Evolutionary conservation across 2,113 vertebrate genomes (phyloP).

Genomic region (Alexandromys fortis): DNA sequence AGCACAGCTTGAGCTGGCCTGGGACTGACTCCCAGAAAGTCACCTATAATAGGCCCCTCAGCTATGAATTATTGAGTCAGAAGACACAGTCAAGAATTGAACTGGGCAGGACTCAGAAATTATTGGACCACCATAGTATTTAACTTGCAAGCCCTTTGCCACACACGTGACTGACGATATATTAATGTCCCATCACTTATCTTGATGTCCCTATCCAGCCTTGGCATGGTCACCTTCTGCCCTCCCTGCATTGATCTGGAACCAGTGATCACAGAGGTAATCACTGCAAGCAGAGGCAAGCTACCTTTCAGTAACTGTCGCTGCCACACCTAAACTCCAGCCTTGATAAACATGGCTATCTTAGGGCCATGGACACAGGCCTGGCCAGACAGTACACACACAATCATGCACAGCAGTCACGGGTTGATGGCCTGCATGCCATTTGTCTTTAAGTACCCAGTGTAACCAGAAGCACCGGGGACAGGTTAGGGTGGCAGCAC

Average conservation of each 20-base stretch:
- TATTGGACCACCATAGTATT: not conserved
- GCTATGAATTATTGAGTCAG: not conserved
- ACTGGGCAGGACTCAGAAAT: not conserved
- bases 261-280: not conserved
- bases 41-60: not conserved
- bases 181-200: not conserved
- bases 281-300: not conserved
- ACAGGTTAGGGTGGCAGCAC: not conserved
- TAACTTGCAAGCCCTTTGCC: not conserved
- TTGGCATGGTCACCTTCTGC: not conserved
- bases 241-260: not conserved
- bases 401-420: fast-evolving
- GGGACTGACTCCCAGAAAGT: not conserved
- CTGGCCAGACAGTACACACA: not conserved
- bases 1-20: not conserved
- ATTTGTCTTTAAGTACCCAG: not conserved
- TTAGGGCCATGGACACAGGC: not conserved
- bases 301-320: not conserved
- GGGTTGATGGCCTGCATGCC: fast-evolving
- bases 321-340: not conserved
- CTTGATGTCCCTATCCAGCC: not conserved
- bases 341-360: not conserved
- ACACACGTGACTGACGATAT: not conserved
- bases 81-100: not conserved
- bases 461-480: not conserved